Evolutionary conservation across 1,140 invertebrate genomes (phyloP).

Genomic region (Hylaeus anthracinus): DNA sequence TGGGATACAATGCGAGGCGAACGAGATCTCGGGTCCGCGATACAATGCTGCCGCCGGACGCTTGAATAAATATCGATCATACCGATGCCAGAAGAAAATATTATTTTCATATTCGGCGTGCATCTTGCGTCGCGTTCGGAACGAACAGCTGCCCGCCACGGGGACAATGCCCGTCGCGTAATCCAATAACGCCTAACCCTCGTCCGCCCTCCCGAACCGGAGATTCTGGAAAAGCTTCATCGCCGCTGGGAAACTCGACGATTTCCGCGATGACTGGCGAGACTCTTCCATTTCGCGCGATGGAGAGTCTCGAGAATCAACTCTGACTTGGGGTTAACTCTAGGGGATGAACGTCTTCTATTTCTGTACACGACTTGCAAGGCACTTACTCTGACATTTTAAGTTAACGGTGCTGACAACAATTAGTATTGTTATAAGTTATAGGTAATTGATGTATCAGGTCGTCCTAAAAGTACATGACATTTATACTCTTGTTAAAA

Average conservation of each 20-base stretch:
- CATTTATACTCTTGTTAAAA: no score
- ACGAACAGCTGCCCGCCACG: conserved; percentile 55
- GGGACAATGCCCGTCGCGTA: conserved; percentile 66
- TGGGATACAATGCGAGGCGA: conserved; percentile 49
- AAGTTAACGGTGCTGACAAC: no score
- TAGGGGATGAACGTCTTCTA: no score
- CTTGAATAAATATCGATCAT: conserved; percentile 76
- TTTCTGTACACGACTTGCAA: no score
- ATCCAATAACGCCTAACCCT: conserved; percentile 69
- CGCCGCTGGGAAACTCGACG: conserved; percentile 9
- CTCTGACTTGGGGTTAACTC: no score
- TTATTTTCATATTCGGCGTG: conserved; percentile 73
- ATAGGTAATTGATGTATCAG: no score
- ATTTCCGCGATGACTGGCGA: background rate
- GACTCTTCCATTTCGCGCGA: no score
- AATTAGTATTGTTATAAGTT: no score
- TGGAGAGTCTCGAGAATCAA: no score
- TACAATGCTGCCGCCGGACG: conserved; percentile 28
- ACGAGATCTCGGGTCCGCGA: conserved; percentile 39
- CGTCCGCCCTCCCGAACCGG: conserved; percentile 38
- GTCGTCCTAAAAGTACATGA: no score
- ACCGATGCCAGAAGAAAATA: conserved; percentile 67
- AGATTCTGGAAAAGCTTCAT: conserved; percentile 27
- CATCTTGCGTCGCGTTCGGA: conserved; percentile 43
- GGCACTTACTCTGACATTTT: no score